phyloP scores from a whole-genome alignment of 1,140 invertebrate genomes.

The Formica selysi region DNA sequence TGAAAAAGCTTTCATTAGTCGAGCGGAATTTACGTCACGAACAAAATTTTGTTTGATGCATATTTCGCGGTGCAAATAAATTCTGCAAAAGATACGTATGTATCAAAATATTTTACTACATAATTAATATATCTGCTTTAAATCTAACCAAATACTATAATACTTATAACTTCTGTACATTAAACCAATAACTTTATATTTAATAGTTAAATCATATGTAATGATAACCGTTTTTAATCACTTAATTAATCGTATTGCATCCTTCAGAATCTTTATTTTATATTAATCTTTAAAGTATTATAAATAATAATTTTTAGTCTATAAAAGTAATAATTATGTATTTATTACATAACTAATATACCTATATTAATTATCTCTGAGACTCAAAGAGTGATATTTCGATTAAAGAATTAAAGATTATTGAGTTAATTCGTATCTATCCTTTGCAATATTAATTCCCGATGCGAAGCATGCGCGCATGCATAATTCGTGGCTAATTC shows the following conservation, averaged over 20 bases:
- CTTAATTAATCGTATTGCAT: neutral
- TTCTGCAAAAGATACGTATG: neutral
- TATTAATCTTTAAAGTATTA: neutral
- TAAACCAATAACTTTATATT: neutral
- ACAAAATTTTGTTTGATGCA: neutral
- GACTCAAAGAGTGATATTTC: neutral
- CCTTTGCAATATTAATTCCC: neutral
- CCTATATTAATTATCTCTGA: neutral
- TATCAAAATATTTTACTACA: conserved; percentile 4
- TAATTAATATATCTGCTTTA: neutral
- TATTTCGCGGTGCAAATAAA: conserved; percentile 12
- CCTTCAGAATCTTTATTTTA: neutral
- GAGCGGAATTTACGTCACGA: neutral
- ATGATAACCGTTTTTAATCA: neutral
- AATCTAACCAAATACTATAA: conserved; percentile 22
- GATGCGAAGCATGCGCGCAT: neutral
- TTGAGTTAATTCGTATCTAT: conserved; percentile 18
- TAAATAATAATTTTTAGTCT: neutral
- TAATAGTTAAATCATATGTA: neutral
- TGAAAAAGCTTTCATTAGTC: conserved; percentile 25
- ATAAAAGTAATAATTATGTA: neutral
- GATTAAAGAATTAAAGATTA: neutral
- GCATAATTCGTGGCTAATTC: conserved; percentile 17
- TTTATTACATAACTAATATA: neutral
- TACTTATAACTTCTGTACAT: neutral